Percentiles rank a stretch among this genome's conserved stretches.
phyloP scores from a whole-genome alignment of 1,140 invertebrate species.

The Ostrea denselamellosa region DNA sequence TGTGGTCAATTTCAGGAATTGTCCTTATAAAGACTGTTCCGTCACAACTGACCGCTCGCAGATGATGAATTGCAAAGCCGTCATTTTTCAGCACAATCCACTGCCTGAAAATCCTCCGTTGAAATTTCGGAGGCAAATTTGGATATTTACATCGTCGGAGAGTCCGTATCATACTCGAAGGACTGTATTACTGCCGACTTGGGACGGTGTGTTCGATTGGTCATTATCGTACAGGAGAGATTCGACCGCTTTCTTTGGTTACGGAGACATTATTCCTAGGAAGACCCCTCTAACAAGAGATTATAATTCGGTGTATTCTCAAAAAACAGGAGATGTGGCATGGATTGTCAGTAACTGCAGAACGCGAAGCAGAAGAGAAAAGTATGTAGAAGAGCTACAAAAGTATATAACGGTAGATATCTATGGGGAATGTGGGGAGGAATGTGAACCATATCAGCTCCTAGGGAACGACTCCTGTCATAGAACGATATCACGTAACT shows the following conservation, averaged over 20 bases:
- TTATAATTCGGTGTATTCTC: slow-evolving; percentile 33
- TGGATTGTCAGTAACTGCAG: slow-evolving; percentile 85
- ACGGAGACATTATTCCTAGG: slow-evolving; percentile 40
- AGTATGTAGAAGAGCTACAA: slow-evolving; percentile 81
- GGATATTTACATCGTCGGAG: slow-evolving; percentile 40
- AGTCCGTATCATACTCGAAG: not conserved
- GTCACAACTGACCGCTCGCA: not conserved
- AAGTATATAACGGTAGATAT: slow-evolving; percentile 83
- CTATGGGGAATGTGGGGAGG: slow-evolving; percentile 82
- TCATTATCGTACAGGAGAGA: slow-evolving; percentile 87
- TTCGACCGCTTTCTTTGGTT: slow-evolving; percentile 74
- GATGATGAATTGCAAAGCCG: not conserved
- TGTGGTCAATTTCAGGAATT: not conserved
- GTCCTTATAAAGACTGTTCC: slow-evolving; percentile 10
- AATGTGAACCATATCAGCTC: slow-evolving; percentile 32
- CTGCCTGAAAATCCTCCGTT: slow-evolving; percentile 17
- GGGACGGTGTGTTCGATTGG: slow-evolving; percentile 84
- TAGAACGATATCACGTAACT: slow-evolving; percentile 59
- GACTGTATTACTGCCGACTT: not conserved
- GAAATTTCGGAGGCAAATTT: not conserved
- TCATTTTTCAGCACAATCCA: slow-evolving; percentile 7
- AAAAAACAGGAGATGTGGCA: slow-evolving; percentile 76
- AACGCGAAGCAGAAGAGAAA: slow-evolving; percentile 81
- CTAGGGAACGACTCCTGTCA: slow-evolving; percentile 54
- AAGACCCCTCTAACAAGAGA: not conserved